A percentile compares a stretch with the other conserved stretches of the same genome.
These are phyloP conservation scores for Tachystola acroxantha DNA, from an alignment of 2,888 invertebrate genomes.

Conservation along the genomic window DNA sequence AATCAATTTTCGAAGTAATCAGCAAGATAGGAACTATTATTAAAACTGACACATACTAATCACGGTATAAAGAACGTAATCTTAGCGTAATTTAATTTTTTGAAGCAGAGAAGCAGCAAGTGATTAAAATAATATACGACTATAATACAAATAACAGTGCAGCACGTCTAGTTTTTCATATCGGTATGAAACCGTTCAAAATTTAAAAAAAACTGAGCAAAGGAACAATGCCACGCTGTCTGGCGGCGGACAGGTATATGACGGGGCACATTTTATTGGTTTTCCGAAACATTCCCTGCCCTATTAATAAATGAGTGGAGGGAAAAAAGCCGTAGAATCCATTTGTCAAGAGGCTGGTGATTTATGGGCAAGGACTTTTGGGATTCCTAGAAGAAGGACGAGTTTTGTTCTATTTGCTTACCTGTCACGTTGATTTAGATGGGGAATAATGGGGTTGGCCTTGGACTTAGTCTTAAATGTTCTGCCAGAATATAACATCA, in stretches of 20 bases:
- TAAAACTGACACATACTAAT: slow-evolving; percentile 21
- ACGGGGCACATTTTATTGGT: slow-evolving; percentile 78
- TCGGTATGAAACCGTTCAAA: slow-evolving; percentile 29
- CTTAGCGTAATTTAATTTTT: slow-evolving; percentile 10
- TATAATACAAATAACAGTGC: slow-evolving; percentile 2
- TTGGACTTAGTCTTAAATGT: slow-evolving; percentile 19
- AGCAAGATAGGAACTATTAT: slow-evolving; percentile 16
- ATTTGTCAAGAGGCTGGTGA: slow-evolving; percentile 74
- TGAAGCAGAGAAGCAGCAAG: slow-evolving; percentile 10
- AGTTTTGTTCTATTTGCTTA: slow-evolving; percentile 77
- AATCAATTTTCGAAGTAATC: slow-evolving; percentile 9
- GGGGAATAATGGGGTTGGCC: slow-evolving; percentile 31
- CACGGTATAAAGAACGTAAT: slow-evolving; percentile 17
- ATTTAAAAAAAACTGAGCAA: slow-evolving; percentile 36
- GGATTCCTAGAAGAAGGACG: slow-evolving; percentile 69
- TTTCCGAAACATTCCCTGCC: slow-evolving; percentile 75
- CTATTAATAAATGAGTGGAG: slow-evolving; percentile 77
- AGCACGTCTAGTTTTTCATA: slow-evolving; percentile 24
- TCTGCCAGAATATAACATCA: not conserved
- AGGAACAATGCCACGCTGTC: slow-evolving; percentile 75
- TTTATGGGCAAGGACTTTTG: slow-evolving; percentile 71
- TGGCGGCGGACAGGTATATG: slow-evolving; percentile 74
- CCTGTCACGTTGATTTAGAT: slow-evolving; percentile 75
- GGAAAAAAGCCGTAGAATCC: slow-evolving; percentile 73
- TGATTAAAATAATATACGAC: slow-evolving; percentile 3